Evolutionary conservation across 2,113 vertebrate genomes (phyloP).

Genomic region (Symphodus melops): DNA sequence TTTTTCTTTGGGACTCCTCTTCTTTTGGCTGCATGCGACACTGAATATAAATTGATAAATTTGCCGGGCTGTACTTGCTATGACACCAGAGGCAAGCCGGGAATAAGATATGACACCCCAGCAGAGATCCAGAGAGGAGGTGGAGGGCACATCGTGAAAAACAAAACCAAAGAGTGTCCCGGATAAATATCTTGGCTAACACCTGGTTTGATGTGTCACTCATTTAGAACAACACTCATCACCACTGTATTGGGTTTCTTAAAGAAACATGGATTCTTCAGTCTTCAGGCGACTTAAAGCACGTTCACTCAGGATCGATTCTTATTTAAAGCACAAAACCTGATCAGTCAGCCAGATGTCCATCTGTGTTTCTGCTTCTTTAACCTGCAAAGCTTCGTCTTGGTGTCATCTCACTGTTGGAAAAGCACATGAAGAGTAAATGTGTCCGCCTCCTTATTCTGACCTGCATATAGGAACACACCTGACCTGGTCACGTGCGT

Average conservation of each 20-base stretch:
- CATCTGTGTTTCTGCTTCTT: slow-evolving; percentile 2
- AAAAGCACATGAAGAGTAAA: not conserved
- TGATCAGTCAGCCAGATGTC: slow-evolving; percentile 17
- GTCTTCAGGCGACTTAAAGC: too few species aligned
- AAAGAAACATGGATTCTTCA: not conserved
- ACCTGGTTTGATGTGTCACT: not conserved
- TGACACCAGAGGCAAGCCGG: slow-evolving; percentile 44
- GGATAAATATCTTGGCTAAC: slow-evolving; percentile 9
- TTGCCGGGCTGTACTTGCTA: slow-evolving; percentile 52
- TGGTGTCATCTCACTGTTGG: slow-evolving; percentile 14
- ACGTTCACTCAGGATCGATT: too few species aligned
- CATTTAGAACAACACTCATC: not conserved
- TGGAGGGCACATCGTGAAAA: not conserved
- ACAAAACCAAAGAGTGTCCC: not conserved
- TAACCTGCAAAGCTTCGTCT: not conserved
- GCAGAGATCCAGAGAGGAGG: not conserved
- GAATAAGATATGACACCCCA: slow-evolving; percentile 20
- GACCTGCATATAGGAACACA: slow-evolving; percentile 27
- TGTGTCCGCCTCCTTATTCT: slow-evolving; percentile 1
- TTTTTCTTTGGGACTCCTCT: slow-evolving; percentile 58
- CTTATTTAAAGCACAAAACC: slow-evolving; percentile 11
- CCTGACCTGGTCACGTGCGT: not conserved
- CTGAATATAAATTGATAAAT: slow-evolving; percentile 78
- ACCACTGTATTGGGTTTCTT: not conserved
- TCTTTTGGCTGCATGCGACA: slow-evolving; percentile 56